Evolutionary conservation across 2,113 vertebrate genomes (phyloP).

Genomic region (Rhombomys opimus): DNA sequence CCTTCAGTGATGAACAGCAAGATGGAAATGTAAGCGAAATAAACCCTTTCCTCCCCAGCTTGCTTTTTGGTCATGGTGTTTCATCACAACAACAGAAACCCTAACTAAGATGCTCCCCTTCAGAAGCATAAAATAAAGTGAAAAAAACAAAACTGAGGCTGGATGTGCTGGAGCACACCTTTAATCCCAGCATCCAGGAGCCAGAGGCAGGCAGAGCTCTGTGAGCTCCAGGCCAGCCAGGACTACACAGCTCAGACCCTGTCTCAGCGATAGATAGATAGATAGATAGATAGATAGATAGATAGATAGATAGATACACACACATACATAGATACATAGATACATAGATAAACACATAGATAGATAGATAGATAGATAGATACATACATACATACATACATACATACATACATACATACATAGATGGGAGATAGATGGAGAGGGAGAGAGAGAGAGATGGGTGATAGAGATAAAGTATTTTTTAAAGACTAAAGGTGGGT

Average conservation of each 20-base stretch:
- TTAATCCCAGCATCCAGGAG: background rate
- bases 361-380: background rate
- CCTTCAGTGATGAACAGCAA: background rate
- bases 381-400: background rate
- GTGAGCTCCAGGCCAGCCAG: background rate
- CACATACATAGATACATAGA: background rate
- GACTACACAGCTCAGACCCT: no score
- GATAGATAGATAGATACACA: background rate
- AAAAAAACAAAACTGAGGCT: background rate
- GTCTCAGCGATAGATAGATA: no score
- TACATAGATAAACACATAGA: background rate
- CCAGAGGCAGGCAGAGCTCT: background rate
- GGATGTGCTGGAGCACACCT: background rate
- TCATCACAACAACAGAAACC: background rate
- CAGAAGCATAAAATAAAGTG: slow-evolving; percentile 22
- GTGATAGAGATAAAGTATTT: background rate
- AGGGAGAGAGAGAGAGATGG: no score
- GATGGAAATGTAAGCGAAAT: background rate
- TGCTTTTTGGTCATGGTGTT: background rate
- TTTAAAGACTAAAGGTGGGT: background rate
- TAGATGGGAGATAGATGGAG: no score
- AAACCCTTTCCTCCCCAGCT: background rate
- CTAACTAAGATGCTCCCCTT: background rate
- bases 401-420: no score
- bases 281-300: no score